phyloP scores from a whole-genome alignment of 2,797 vertebrate species.

The Phalanger gymnotis region DNA sequence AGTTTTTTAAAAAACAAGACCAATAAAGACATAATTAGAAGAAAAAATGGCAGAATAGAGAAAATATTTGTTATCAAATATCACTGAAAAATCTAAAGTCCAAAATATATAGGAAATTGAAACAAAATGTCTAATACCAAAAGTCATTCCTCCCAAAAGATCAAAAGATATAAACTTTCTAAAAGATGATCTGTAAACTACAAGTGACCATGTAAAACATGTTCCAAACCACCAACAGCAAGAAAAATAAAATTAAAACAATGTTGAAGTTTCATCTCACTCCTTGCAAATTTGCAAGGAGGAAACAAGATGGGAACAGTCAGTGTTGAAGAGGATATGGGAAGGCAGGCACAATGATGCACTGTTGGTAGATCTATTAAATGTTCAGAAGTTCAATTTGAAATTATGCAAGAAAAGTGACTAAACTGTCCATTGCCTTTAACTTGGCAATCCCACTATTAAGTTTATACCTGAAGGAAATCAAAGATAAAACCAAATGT shows the following conservation, averaged over 20 bases:
- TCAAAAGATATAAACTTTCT: background rate
- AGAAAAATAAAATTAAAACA: background rate
- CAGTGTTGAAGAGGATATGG: background rate
- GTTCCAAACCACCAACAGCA: background rate
- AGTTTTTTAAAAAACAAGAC: background rate
- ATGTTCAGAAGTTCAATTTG: background rate
- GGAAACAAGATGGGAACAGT: background rate
- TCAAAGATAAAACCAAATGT: background rate
- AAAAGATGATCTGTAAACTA: background rate
- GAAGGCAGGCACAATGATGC: background rate
- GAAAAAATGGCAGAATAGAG: background rate
- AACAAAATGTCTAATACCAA: background rate
- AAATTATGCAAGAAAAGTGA: background rate
- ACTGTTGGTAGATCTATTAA: background rate
- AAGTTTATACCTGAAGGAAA: background rate
- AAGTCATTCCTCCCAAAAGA: background rate
- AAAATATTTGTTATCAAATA: background rate
- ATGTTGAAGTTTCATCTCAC: background rate
- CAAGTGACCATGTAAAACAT: background rate
- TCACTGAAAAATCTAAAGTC: background rate
- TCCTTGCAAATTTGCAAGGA: background rate
- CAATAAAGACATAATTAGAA: background rate
- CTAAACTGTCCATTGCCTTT: background rate
- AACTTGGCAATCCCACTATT: background rate
- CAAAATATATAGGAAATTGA: background rate